A percentile compares a stretch with the other conserved stretches of the same genome.
These are phyloP conservation scores for Forbesichthys papilliferus DNA, from an alignment of 2,113 vertebrate genomes.

Conservation along the genomic window DNA sequence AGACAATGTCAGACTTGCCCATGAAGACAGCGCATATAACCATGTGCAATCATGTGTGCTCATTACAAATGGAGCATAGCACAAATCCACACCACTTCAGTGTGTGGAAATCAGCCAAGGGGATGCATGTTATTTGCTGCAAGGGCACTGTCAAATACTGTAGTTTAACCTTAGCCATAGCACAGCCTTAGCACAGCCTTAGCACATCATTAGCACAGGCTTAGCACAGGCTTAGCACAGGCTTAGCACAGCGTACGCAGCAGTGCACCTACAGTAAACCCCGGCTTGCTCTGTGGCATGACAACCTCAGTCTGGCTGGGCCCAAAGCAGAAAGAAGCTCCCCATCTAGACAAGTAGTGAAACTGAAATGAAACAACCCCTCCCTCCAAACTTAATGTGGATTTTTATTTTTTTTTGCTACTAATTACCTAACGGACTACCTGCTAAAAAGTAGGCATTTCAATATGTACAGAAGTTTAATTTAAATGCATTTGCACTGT, in stretches of 20 bases:
- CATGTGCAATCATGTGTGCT: slow-evolving; percentile 51
- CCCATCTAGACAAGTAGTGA: slow-evolving; percentile 28
- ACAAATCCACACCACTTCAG: slow-evolving; percentile 46
- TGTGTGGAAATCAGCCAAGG: slow-evolving; percentile 49
- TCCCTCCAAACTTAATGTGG: slow-evolving; percentile 27
- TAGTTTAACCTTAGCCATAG: slow-evolving; percentile 31
- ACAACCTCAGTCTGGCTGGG: slow-evolving; percentile 28
- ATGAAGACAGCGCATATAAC: neutral
- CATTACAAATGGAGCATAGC: slow-evolving; percentile 60
- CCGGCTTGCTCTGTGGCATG: slow-evolving; percentile 12
- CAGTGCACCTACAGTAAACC: slow-evolving; percentile 5
- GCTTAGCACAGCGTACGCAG: slow-evolving; percentile 14
- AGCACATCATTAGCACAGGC: slow-evolving; percentile 31
- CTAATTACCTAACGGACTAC: neutral
- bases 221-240: slow-evolving; percentile 18
- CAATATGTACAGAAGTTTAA: too few relatives aligned
- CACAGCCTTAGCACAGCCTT: slow-evolving; percentile 33
- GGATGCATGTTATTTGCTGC: slow-evolving; percentile 40
- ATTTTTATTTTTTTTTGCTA: neutral
- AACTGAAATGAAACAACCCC: slow-evolving; percentile 52
- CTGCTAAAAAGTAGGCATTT: too few relatives aligned
- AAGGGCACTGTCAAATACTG: slow-evolving; percentile 59
- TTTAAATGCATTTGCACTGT: too few relatives aligned
- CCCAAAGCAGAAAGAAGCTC: slow-evolving; percentile 42
- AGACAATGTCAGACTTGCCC: neutral